Conservation (phyloP, 2,888 invertebrate genomes). For the Ophion ventricosus region DNA sequence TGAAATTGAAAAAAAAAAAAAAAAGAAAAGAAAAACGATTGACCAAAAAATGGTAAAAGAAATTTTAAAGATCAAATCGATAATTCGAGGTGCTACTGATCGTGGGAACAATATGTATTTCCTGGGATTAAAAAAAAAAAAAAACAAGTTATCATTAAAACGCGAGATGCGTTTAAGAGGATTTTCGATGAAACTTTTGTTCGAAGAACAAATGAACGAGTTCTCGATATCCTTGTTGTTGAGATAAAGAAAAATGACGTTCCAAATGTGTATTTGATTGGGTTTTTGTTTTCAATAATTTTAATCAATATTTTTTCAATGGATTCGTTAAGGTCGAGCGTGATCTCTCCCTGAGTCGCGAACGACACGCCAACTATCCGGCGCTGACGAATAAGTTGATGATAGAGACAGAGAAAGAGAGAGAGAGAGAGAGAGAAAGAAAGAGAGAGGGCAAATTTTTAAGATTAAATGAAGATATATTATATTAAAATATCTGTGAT, state of each 20-base stretch:
- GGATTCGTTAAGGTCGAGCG: slow-evolving; percentile 67
- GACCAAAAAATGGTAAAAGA: slow-evolving; percentile 42
- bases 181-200: slow-evolving; percentile 51
- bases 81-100: slow-evolving; percentile 66
- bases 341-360: slow-evolving; percentile 74
- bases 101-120: slow-evolving; percentile 62
- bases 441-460: slow-evolving; percentile 77
- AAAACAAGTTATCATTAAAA: slow-evolving; percentile 39
- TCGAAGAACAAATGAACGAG: slow-evolving; percentile 49
- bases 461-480: slow-evolving; percentile 82
- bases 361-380: slow-evolving; percentile 76
- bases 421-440: slow-evolving; percentile 55
- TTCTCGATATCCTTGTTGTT: slow-evolving; percentile 58
- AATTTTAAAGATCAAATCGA: slow-evolving; percentile 63
- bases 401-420: slow-evolving; percentile 48
- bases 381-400: slow-evolving; percentile 74
- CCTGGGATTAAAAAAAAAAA: slow-evolving; percentile 36
- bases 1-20: neutral
- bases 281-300: slow-evolving; percentile 18
- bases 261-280: slow-evolving; percentile 39
- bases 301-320: slow-evolving; percentile 34
- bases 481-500: slow-evolving; percentile 84
- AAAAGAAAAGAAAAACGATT: slow-evolving; percentile 44
- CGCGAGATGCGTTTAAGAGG: slow-evolving; percentile 40
- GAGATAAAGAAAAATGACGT: slow-evolving; percentile 40